Evolutionary conservation across 1,140 invertebrate genomes (phyloP).

Genomic region (Latrodectus geometricus): DNA sequence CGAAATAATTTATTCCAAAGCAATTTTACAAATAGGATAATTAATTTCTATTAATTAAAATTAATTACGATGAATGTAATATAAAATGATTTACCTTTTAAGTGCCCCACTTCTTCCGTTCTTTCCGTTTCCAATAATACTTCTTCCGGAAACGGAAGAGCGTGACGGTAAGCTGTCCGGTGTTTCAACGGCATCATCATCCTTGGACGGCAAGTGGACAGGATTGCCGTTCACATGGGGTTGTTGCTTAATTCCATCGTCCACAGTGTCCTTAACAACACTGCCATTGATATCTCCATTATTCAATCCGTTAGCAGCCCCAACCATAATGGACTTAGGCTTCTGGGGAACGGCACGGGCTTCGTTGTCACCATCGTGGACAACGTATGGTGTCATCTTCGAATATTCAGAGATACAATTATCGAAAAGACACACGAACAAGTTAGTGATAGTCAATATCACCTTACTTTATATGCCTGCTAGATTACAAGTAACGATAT

Average conservation of each 20-base stretch:
- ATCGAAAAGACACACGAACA: no score
- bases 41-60: background rate
- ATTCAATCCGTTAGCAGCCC: conserved; percentile 13
- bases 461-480: no score
- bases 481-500: no score
- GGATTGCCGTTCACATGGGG: conserved; percentile 11
- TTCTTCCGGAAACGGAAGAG: conserved; percentile 49
- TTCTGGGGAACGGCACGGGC: conserved; percentile 17
- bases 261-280: background rate
- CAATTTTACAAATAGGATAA: no score
- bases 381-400: conserved; percentile 51
- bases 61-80: background rate
- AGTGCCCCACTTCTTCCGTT: conserved; percentile 47
- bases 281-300: conserved; percentile 12
- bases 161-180: conserved; percentile 50
- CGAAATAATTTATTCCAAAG: no score
- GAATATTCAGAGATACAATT: no score
- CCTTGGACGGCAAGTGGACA: conserved; percentile 2
- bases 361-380: conserved; percentile 27
- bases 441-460: no score
- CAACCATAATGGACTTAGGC: conserved; percentile 54
- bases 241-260: background rate
- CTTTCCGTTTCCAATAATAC: conserved; percentile 56
- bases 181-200: conserved; percentile 41
- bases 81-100: conserved; percentile 33